phyloP scores from a whole-genome alignment of 2,113 vertebrate species.

The Ploceus nigricollis region DNA sequence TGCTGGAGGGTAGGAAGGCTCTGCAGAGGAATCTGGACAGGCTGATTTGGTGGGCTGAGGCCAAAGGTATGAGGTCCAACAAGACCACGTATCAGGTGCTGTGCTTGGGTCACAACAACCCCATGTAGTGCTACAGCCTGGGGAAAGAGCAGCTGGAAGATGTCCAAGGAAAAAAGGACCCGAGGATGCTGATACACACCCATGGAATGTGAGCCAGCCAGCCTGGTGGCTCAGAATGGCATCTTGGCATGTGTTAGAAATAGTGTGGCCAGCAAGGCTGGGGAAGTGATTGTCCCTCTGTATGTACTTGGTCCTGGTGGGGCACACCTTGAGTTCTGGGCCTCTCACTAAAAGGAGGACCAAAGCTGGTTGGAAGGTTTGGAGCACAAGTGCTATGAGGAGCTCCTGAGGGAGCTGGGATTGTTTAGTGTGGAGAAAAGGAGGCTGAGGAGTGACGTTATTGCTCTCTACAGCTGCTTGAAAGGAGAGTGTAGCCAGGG shows the following conservation, averaged over 20 bases:
- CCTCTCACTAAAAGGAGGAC: background rate
- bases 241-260: background rate
- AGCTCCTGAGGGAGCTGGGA: background rate
- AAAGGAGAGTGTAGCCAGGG: background rate
- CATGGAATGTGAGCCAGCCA: background rate
- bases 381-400: background rate
- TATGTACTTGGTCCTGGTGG: background rate
- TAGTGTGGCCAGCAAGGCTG: background rate
- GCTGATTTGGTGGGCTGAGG: background rate
- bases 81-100: background rate
- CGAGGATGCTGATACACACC: background rate
- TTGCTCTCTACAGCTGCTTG: background rate
- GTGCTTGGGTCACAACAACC: background rate
- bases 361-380: background rate
- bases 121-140: background rate
- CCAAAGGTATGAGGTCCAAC: background rate
- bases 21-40: background rate
- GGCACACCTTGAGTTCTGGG: background rate
- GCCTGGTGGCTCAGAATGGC: background rate
- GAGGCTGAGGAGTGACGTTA: background rate
- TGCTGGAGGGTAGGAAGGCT: background rate
- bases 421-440: background rate
- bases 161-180: background rate
- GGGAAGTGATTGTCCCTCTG: background rate
- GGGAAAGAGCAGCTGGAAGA: background rate